Conservation (phyloP, 1,140 invertebrate species). For the Heliconius hewitsoni region DNA sequence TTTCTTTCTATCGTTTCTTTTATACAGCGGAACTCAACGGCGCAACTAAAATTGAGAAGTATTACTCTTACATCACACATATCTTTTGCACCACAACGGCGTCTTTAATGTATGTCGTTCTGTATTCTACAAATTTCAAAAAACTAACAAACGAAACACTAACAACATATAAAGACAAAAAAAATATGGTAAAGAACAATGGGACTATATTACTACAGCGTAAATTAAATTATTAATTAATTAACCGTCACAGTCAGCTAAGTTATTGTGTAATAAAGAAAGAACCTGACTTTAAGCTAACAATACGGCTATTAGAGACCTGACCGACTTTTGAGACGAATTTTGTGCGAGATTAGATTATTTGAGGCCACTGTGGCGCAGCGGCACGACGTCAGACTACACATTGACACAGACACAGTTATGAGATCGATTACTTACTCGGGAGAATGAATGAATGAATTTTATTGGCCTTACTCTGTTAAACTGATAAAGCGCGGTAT, state of each 20-base stretch:
- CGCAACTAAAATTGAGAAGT: not conserved
- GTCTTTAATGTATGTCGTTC: no score
- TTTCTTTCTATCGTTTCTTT: not conserved
- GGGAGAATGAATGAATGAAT: not conserved
- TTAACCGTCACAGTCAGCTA: not conserved
- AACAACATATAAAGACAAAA: not conserved
- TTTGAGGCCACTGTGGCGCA: constrained; percentile 17
- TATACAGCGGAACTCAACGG: not conserved
- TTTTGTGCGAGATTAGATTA: constrained; percentile 39
- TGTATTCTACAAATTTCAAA: not conserved
- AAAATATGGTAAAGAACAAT: not conserved
- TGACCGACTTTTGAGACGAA: constrained; percentile 32
- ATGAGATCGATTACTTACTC: not conserved
- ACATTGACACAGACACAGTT: no score
- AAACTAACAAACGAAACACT: not conserved
- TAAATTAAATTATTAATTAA: constrained; percentile 11
- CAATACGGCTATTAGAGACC: constrained; percentile 3
- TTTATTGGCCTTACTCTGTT: no score
- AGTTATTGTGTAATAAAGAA: constrained; percentile 15
- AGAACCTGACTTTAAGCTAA: constrained; percentile 2
- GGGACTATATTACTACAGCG: not conserved
- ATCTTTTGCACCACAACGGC: no score
- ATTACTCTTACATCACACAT: no score
- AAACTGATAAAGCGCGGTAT: no score
- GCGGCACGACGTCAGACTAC: not conserved